Percentiles rank a stretch among this genome's conserved stretches.
phyloP scores from a whole-genome alignment of 1,140 invertebrate genomes.

The Aradophagus sp. region DNA sequence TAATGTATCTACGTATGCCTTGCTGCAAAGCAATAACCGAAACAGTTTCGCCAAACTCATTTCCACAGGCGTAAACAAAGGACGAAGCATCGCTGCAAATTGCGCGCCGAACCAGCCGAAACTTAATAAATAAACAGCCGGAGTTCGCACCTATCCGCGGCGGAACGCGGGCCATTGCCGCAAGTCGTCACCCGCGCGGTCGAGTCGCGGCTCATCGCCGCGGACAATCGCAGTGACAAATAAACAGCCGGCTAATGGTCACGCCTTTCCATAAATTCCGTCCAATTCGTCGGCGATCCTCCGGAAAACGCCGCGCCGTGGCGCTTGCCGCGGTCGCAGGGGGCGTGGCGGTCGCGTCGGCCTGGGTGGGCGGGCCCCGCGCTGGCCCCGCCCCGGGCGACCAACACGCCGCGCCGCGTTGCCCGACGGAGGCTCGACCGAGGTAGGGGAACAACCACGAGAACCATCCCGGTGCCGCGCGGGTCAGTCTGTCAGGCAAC shows the following conservation, averaged over 20 bases:
- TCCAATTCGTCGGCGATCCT: constrained; percentile 41
- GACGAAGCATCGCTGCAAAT: no score
- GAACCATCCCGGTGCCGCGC: constrained; percentile 70
- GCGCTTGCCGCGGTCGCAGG: constrained; percentile 17
- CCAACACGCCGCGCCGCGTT: constrained; percentile 71
- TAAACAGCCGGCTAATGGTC: constrained; percentile 39
- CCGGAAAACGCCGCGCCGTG: constrained; percentile 30
- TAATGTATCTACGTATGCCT: no score
- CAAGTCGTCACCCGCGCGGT: constrained; percentile 4
- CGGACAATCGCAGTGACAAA: constrained; percentile 28
- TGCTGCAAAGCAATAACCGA: no score
- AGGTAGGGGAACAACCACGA: constrained; percentile 61
- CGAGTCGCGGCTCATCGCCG: constrained; percentile 14
- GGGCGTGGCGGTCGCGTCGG: constrained; percentile 37
- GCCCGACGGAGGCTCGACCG: constrained; percentile 50
- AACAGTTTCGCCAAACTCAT: no score
- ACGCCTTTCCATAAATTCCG: constrained; percentile 46
- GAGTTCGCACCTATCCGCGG: no score
- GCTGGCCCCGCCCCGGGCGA: constrained; percentile 55
- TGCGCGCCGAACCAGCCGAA: no score
- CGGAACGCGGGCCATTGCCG: no score
- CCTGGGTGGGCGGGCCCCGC: no score
- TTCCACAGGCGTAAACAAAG: no score
- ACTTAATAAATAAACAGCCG: no score
- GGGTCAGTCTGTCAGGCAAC: constrained; percentile 75